Evolutionary conservation across 2,113 vertebrate genomes (phyloP), one percentile per base, ranked within the genome.

Genomic region (Callospermophilus lateralis): DNA sequence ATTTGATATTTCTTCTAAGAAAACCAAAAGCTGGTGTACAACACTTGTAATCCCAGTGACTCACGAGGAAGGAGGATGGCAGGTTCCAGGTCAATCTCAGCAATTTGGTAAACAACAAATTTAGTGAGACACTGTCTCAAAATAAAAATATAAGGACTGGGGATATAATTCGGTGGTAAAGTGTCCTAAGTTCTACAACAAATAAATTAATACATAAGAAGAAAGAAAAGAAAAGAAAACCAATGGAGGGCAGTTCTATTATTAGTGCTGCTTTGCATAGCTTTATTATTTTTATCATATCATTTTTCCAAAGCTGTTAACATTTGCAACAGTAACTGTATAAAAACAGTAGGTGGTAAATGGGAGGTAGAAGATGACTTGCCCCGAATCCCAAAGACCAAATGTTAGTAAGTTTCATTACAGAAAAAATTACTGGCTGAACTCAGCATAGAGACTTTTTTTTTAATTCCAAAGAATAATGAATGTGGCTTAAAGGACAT

Each of bases 1-100:
- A 74, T 34, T 94, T 93, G 51, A 26, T 53, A 86, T 94, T 95
- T 87, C 34, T 84, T 74, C 26, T n/a, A 67, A 87, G 42, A 51
- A 89, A 89, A 92, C 4, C 16, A 77, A 37, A 3, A 92, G 22
- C 61, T 63, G 61, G 61, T 63, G 61, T 24, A 63, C 61, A 58
- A 22, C 55, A 63, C 61, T 9, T 63, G 3, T 63, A 63, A 26
- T 63, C 61, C 24, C 3, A 63, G 61, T 63, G 24, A 28, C 3
- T 19, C 20, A 19, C 28, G 24, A 63, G 61, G 61, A 8, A 63
- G 55, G 61, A 63, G 61, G 24, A 63, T 63, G 24, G 26, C 8
- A 63, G 9, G 61, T 63, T 63, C 61, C 22, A 28, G 61, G 61
- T 63, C 8, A 63, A 28, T 8, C 9, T 63, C 9, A 19, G 61